Evolutionary conservation across 2,113 vertebrate genomes (phyloP), one percentile per base, ranked within the genome.

Genomic region (Prochilodus magdalenae): DNA sequence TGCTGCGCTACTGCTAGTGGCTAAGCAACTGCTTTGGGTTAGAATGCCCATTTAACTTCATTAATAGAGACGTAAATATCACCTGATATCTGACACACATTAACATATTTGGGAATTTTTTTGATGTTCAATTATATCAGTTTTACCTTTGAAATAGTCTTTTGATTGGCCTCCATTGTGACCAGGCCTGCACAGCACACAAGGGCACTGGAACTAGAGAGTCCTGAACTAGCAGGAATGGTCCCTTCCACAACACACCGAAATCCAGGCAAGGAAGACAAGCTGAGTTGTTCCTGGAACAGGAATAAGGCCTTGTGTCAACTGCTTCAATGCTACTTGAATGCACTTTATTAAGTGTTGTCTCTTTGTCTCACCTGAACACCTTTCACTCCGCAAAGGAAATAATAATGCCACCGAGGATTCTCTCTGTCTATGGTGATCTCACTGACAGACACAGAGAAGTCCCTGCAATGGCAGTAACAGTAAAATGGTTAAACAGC

Each of bases 361-460:
- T 27, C 53, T 47, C 20, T 65, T 72, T 4, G 14, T 63, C 89
- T 92, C 93, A 99, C 98, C 98, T 99, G 95, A 88, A 99, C 94
- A 85, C 98, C 98, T 93, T 98, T 98, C 69, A 98, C 92, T 82
- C 98, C 98, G 92, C 98, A 99, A n/a, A 99, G 93, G 90, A 99
- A 99, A 89, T 99, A 99, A 92, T 96, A 96, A 91, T 96, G 89
- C 98, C 98, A 99, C 2, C 94, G 91, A 89, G 97, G 97, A 88
- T 97, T 94, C 1, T 93, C 92, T 91, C 92, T 93, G 91, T 99
- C 94, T 83, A 99, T 97, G 66, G 90, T 73, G 83, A 99, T 94
- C 80, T 95, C 91, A 81, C 92, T 92, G 57, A 92, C 88, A 22
- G 88, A 92, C 73, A 94, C 90, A 67, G 79, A 94, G 89, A 95